Conservation (phyloP, 2,797 vertebrate genomes). For the Helarctos malayanus region DNA sequence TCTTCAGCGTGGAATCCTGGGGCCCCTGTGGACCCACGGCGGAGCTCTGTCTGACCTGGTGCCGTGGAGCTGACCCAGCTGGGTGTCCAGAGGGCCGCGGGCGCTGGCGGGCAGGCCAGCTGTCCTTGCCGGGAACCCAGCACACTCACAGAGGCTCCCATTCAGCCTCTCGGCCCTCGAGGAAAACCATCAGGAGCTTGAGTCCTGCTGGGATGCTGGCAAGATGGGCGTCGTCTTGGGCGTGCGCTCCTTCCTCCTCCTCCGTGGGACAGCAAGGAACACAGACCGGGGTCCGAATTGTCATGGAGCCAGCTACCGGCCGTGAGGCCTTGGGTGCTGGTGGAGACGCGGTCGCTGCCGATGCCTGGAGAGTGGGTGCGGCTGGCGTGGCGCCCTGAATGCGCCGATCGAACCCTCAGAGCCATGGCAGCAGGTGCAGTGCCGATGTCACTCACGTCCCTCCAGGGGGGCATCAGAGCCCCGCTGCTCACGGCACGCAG, state of each 20-base stretch:
- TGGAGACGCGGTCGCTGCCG: neutral
- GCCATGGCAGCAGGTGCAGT: neutral
- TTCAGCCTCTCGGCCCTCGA: neutral
- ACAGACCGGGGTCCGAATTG: no score
- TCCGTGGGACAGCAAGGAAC: neutral
- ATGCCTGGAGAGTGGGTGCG: neutral
- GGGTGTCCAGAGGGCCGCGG: neutral
- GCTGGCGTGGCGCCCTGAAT: no score
- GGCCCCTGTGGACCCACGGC: neutral
- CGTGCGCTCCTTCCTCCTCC: neutral
- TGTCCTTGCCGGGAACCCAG: neutral
- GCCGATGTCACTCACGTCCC: rapidly evolving
- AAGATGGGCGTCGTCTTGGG: neutral
- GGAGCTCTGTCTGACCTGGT: neutral
- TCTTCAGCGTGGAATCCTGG: neutral
- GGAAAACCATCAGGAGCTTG: neutral
- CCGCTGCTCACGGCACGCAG: neutral
- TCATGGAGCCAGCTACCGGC: no score
- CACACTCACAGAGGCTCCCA: neutral
- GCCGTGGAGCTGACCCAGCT: neutral
- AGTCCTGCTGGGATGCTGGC: neutral
- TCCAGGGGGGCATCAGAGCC: neutral
- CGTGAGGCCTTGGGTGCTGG: rapidly evolving
- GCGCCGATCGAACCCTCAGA: neutral
- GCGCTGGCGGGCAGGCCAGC: neutral